Evolutionary conservation across 2,113 vertebrate species (phyloP).

Genomic region (Narcine bancroftii): DNA sequence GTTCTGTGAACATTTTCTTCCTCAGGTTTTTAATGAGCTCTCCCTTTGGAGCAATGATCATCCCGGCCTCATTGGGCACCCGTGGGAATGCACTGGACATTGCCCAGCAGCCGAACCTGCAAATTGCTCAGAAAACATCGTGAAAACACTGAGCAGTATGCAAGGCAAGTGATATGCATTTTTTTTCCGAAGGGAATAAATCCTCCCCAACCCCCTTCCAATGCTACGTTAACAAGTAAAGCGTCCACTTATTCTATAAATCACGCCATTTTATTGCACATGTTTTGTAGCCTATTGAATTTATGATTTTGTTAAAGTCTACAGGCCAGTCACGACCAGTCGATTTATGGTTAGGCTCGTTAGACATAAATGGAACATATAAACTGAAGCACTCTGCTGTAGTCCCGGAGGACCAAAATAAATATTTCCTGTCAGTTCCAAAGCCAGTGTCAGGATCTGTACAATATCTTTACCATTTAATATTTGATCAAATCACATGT

Average conservation of each 20-base stretch:
- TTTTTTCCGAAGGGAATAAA: conserved; percentile 9
- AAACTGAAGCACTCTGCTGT: conserved; percentile 32
- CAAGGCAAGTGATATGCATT: background rate
- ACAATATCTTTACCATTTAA: conserved; percentile 38
- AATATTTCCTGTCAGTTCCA: conserved; percentile 29
- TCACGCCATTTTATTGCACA: background rate
- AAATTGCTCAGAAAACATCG: background rate
- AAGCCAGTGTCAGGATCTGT: conserved; percentile 31
- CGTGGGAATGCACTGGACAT: background rate
- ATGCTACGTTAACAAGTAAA: conserved; percentile 1
- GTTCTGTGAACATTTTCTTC: background rate
- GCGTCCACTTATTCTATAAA: background rate
- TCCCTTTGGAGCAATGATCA: background rate
- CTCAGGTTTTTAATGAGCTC: background rate
- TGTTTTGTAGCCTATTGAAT: background rate
- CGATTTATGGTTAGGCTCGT: conserved; percentile 23
- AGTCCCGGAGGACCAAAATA: conserved; percentile 3
- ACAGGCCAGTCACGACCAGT: conserved; percentile 26
- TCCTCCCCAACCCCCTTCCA: background rate
- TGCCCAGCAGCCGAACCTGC: background rate
- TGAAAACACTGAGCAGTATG: too few species aligned
- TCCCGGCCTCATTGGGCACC: background rate
- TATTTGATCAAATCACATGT: conserved; percentile 35
- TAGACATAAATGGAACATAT: conserved; percentile 37
- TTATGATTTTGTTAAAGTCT: conserved; percentile 23